These are phyloP conservation scores for Ophioderma brevispina DNA, from an alignment of 35 echinoderm and acorn worm species.

Conservation along the genomic window DNA sequence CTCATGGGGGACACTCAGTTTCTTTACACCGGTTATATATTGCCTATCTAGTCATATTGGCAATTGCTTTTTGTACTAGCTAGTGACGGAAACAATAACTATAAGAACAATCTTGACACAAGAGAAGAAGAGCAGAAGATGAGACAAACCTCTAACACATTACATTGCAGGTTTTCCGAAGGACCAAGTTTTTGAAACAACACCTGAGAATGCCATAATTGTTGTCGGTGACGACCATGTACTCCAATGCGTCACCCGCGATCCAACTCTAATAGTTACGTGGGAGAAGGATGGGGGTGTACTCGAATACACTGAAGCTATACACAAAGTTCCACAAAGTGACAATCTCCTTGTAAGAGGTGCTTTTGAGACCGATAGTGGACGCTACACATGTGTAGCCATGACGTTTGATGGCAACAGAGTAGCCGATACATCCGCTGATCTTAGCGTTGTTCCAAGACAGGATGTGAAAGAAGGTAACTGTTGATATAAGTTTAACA, in stretches of 20 bases:
- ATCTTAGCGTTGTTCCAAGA: slow-evolving; percentile 10
- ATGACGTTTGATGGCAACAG: background rate
- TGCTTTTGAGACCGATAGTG: slow-evolving; percentile 15
- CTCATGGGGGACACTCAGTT: too few relatives aligned
- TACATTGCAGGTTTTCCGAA: background rate
- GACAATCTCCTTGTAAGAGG: slow-evolving; percentile 54
- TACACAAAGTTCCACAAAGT: background rate
- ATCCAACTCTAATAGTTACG: slow-evolving; percentile 15
- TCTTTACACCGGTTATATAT: too few relatives aligned
- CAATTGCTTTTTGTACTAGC: too few relatives aligned
- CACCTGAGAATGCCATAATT: slow-evolving; percentile 22
- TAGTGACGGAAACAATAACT: too few relatives aligned
- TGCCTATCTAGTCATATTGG: too few relatives aligned
- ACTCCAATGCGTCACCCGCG: slow-evolving; percentile 31
- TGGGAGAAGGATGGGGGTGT: slow-evolving; percentile 72
- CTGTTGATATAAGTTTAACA: background rate
- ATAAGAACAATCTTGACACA: too few relatives aligned
- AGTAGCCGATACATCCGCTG: slow-evolving; percentile 32
- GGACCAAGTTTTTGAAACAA: slow-evolving; percentile 22
- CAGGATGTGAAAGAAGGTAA: slow-evolving; percentile 34
- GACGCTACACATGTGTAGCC: slow-evolving; percentile 65
- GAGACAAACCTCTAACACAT: too few relatives aligned
- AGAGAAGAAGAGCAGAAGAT: too few relatives aligned
- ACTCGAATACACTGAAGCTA: slow-evolving; percentile 41
- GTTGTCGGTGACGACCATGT: slow-evolving; percentile 27